Evolutionary conservation across 2,113 vertebrate species (phyloP).

Genomic region (Pseudorasbora parva): DNA sequence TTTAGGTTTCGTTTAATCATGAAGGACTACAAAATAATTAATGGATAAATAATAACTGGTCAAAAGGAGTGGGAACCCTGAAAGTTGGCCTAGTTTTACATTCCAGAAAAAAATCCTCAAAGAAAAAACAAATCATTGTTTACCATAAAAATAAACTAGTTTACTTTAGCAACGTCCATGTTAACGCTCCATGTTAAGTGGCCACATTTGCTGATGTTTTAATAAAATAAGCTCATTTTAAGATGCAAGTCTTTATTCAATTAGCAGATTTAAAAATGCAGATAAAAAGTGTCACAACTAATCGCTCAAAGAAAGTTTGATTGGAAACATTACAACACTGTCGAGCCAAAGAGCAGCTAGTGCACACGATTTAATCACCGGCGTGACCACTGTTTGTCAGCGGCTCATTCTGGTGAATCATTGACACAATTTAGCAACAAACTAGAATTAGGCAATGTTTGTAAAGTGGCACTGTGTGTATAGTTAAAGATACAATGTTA

Average conservation of each 20-base stretch:
- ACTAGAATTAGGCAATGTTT: not conserved
- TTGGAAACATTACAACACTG: conserved; percentile 26
- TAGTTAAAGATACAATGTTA: not conserved
- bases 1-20: too few species aligned
- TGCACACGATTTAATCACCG: conserved; percentile 48
- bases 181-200: not conserved
- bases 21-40: too few species aligned
- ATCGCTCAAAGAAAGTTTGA: not conserved
- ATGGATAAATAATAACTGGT: too few species aligned
- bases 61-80: not conserved
- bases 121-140: not conserved
- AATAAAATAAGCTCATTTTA: not conserved
- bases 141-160: not conserved
- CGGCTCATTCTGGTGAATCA: conserved; percentile 15
- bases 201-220: not conserved
- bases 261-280: conserved; percentile 22
- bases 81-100: not conserved
- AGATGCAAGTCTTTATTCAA: conserved; percentile 59
- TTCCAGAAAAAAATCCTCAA: not conserved
- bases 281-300: not conserved
- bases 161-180: conserved; percentile 37
- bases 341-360: conserved; percentile 71
- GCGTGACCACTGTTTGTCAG: conserved; percentile 11
- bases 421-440: conserved; percentile 9
- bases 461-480: not conserved